phyloP scores from a whole-genome alignment of 2,113 vertebrate genomes.

The Phainopepla nitens region DNA sequence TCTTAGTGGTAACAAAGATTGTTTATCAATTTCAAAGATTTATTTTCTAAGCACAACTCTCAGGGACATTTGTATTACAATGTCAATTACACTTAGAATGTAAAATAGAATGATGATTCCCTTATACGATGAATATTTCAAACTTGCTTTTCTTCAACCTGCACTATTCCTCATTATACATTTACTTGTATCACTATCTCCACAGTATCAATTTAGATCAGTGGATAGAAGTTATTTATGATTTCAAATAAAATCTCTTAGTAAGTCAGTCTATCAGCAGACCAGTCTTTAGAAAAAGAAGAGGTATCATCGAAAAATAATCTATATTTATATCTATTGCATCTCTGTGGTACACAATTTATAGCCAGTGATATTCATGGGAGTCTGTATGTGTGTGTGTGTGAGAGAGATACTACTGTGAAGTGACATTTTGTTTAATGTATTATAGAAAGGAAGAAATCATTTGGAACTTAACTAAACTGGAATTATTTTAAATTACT shows the following conservation, averaged over 20 bases:
- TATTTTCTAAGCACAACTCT: not conserved
- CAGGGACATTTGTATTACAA: not conserved
- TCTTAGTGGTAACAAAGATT: not conserved
- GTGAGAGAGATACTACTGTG: not conserved
- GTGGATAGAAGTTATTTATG: slow-evolving; percentile 20
- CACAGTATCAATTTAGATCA: not conserved
- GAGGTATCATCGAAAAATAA: not conserved
- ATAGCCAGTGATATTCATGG: not conserved
- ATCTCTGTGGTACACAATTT: not conserved
- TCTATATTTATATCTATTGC: slow-evolving; percentile 23
- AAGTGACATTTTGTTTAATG: slow-evolving; percentile 12
- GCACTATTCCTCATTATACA: slow-evolving; percentile 4
- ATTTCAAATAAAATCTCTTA: not conserved
- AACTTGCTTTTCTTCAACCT: not conserved
- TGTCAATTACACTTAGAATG: not conserved
- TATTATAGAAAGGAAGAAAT: not conserved
- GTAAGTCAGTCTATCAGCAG: not conserved
- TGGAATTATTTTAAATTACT: not conserved
- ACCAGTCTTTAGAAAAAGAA: not conserved
- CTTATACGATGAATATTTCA: not conserved
- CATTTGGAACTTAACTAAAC: not conserved
- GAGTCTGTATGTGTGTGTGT: not conserved
- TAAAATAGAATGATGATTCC: not conserved
- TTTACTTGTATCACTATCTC: not conserved
- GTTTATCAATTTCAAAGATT: not conserved